Evolutionary conservation across 1,140 invertebrate species (phyloP).

Genomic region (Teleogryllus occipitalis): DNA sequence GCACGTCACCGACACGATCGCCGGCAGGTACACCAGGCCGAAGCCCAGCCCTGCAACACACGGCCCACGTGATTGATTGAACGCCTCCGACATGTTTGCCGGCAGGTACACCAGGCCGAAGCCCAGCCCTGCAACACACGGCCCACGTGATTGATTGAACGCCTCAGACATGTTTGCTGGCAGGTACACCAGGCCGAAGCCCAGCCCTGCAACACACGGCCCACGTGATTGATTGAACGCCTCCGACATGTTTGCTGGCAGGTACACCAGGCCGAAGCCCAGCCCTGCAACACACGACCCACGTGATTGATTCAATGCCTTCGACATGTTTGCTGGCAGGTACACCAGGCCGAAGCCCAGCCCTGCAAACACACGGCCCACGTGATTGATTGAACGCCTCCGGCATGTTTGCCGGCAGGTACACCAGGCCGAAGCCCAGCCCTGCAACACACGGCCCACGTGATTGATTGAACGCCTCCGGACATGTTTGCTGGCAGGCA

Average conservation of each 20-base stretch:
- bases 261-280: constrained; percentile 88
- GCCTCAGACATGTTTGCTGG: constrained; percentile 92
- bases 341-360: constrained; percentile 91
- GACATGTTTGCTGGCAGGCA: constrained; percentile 92
- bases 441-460: constrained; percentile 44
- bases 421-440: constrained; percentile 87
- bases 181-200: constrained; percentile 88
- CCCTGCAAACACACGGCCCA: constrained; percentile 45
- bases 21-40: constrained; percentile 88
- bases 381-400: constrained; percentile 60
- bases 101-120: constrained; percentile 92
- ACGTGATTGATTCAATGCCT: too few species aligned
- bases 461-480: too few species aligned
- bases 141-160: constrained; percentile 31
- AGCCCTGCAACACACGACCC: constrained; percentile 50
- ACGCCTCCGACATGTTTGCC: too few species aligned
- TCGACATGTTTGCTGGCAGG: constrained; percentile 86
- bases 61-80: too few species aligned
- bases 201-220: constrained; percentile 55
- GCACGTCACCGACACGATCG: constrained; percentile 90
- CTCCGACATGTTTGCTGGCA: constrained; percentile 90
- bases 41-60: constrained; percentile 70
- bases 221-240: constrained; percentile 46
- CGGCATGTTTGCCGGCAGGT: constrained; percentile 88
- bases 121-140: constrained; percentile 60